Base-by-base conservation (phyloP, 2,888 invertebrate genomes). In the Zhuqinia jingwanae region DNA sequence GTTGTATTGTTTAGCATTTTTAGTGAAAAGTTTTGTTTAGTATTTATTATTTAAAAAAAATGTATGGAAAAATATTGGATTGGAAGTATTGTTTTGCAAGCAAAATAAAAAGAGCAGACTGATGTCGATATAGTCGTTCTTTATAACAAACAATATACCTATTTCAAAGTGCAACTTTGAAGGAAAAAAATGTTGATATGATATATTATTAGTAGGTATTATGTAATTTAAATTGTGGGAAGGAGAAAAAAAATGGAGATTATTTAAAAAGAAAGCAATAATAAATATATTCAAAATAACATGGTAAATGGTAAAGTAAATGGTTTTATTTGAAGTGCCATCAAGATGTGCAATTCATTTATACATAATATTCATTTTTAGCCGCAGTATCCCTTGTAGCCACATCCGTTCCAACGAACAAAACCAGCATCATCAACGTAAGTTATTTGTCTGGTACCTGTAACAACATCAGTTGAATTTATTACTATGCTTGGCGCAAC, bases 331-430 rank as follows among this genome's bases (percentile, higher is more conserved):
- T 8, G 8, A 36, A 36, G 8, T 36, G 36, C 36, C 3, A 25
- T 2, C 11, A 20, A 53, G 8, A 17, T 17, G n/a, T 50, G n/a
- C 50, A 50, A n/a, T n/a, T 56, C 6, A 56, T 25, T 25, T 2
- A 10, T 8, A 58, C 20, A 17, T 20, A 17, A 56, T 17, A n/a
- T n/a, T n/a, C n/a, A n/a, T n/a, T n/a, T 22, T 58, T 17, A 50
- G n/a, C 50, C 36, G 36, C 79, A 79, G 20, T 68, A 20, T 5
- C 79, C 79, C 20, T 79, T 79, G 53, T 79, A 79, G 0, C 79
- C 79, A 13, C 79, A 79, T n/a, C 79, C 79, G 3, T 53, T 53
- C 79, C 79, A 79, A 0, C 63, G 78, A 60, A 68, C 27, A n/a
- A 53, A 8, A 5, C 17, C 53, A 3, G n/a, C 53, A 8, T 11